Evolutionary conservation across 2,888 invertebrate genomes (phyloP).

Genomic region (Argyresthia goedartella): DNA sequence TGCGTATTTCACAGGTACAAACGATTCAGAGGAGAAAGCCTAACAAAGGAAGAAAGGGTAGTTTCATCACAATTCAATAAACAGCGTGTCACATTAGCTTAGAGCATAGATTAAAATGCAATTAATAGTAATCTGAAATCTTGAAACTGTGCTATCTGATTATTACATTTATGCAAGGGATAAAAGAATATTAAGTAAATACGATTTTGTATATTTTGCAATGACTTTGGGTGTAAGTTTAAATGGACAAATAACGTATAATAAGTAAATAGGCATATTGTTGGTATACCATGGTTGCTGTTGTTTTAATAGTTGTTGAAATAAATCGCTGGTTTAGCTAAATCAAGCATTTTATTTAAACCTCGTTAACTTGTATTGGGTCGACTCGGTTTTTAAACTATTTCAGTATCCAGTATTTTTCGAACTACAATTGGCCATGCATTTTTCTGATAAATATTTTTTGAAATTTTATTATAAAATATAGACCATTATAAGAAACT

Average conservation of each 20-base stretch:
- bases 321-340: constrained; percentile 22
- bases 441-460: too few relatives aligned
- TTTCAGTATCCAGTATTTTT: too few relatives aligned
- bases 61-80: constrained; percentile 40
- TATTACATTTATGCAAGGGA: constrained; percentile 13
- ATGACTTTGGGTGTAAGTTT: too few relatives aligned
- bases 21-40: constrained; percentile 70
- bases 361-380: background rate
- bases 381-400: too few relatives aligned
- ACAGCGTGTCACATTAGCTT: constrained; percentile 74
- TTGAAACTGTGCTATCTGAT: constrained; percentile 20
- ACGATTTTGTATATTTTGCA: too few relatives aligned
- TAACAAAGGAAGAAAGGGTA: constrained; percentile 60
- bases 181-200: too few relatives aligned
- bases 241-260: too few relatives aligned
- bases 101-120: constrained; percentile 9
- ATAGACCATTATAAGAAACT: too few relatives aligned
- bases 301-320: constrained; percentile 24
- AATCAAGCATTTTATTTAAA: constrained; percentile 1
- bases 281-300: constrained; percentile 19
- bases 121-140: background rate
- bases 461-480: too few relatives aligned
- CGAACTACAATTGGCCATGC: too few relatives aligned
- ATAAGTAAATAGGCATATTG: too few relatives aligned
- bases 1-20: constrained; percentile 56